phyloP scores from a whole-genome alignment of 2,113 vertebrate genomes.

The Cinclus cinclus region DNA sequence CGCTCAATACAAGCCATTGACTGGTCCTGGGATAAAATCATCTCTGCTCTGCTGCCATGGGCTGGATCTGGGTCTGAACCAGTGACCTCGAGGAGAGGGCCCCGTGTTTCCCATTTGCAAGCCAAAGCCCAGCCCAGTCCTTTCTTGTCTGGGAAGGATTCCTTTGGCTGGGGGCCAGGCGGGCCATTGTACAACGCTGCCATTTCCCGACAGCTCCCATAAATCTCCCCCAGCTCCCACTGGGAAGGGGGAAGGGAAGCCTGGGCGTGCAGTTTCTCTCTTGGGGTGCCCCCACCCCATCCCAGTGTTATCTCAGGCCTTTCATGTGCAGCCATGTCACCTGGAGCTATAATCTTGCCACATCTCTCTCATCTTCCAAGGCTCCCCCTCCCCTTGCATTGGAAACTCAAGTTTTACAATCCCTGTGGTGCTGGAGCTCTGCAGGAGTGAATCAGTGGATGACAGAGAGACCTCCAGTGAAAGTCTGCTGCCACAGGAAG shows the following conservation, averaged over 20 bases:
- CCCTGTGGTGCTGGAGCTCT: not conserved
- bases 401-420: not conserved
- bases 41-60: not conserved
- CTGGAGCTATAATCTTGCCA: slow-evolving; percentile 11
- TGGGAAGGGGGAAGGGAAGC: not conserved
- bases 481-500: not conserved
- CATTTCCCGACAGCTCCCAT: not conserved
- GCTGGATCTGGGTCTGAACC: slow-evolving; percentile 1
- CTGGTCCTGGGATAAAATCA: not conserved
- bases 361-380: not conserved
- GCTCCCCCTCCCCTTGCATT: not conserved
- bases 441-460: not conserved
- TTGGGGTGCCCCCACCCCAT: not conserved
- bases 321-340: not conserved
- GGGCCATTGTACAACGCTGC: not conserved
- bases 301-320: not conserved
- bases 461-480: not conserved
- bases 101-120: not conserved
- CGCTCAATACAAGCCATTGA: not conserved
- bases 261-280: slow-evolving; percentile 1
- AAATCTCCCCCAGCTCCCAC: not conserved
- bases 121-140: not conserved
- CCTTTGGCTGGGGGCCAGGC: not conserved
- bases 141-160: not conserved
- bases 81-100: slow-evolving; percentile 16